Evolutionary conservation across 2,888 invertebrate species (phyloP), one percentile per base, ranked within the genome.

Genomic region (Ceriagrion tenellum): DNA sequence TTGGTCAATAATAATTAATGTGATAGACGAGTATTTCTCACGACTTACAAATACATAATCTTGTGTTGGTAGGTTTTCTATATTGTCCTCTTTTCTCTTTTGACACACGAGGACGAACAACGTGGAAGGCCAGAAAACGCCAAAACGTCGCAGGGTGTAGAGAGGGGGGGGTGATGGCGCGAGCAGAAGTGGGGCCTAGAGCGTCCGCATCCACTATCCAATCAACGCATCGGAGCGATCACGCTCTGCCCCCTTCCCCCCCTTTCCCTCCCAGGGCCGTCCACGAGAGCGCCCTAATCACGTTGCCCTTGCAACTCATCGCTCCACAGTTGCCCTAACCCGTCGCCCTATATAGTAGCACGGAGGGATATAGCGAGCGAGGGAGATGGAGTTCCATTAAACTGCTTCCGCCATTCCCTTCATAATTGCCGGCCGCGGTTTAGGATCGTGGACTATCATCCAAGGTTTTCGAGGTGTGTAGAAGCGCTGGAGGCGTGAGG

Each of bases 151-250:
- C 69, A 69, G 69, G 10, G 69, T 23, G 16, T 23, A 4, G 26
- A 35, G 81, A 16, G 59, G 59, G 20, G 1, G 59, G 59, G 59
- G 59, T 8, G 16, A 16, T n/a, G 26, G 55, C 90, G n/a, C 16
- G 35, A 30, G 56, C 59, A 47, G 59, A 59, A 90, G 59, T 16
- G 20, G 40, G 93, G 40, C 93, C 69, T 55, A 63, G 18, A 20
- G 69, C 91, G 35, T 95, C 95, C 95, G 95, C 95, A 95, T 95
- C 95, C 95, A 90, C 95, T 95, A 95, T 90, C 90, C 81, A 95
- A 88, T 95, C 90, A 95, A 69, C 95, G 47, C 63, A 55, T 55
- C 59, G 63, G 30, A 90, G 90, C 91, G 30, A 90, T 47, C 55
- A 56, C 40, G 88, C 90, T 63, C n/a, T 90, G 35, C 30, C 81